Base-by-base conservation (phyloP, 2,797 vertebrate genomes). In the Babyrousa celebensis region DNA sequence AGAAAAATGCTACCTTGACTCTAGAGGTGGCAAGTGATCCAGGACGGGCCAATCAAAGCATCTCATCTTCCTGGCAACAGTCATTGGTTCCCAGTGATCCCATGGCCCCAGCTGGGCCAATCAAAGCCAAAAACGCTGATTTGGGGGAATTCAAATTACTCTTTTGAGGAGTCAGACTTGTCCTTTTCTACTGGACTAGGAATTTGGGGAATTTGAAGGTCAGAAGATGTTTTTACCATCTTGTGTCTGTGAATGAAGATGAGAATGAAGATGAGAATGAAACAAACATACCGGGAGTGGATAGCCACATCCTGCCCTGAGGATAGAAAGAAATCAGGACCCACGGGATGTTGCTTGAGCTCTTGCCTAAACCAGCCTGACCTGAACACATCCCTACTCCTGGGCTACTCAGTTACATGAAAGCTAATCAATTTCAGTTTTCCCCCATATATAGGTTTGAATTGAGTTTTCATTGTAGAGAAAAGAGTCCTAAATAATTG, bases 211-310 rank as follows among this genome's bases (percentile, higher is more conserved):
- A 70, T 58, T 58, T 75, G 60, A 78, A 79, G 75, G 8, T 68
- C 18, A 14, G 10, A 14, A 68, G 25, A 58, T 43, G 2, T 25
- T 63, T 77, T 89, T 54, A 6, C 67, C 65, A 40, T 36, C 52
- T 89, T 93, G 9, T 65, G 54, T 80, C 70, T 79, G 32, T 85
- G 43, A 87, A 25, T 52, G 40, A 93, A 85, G 74, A 27, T 23
- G 5, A 95, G 27, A 68, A 60, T 20, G 54, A 78, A 85, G 63
- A 29, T 60, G 36, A 40, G 36, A 36, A 80, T 5, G 11, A 68
- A 52, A 23, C 12, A 52, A 77, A 80, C 65, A 93, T 6, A 52
- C 11, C 2, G 8, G 74, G 9, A 40, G 12, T 75, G 10, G n/a
- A 75, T 20, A 74, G 5, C 6, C 10, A 4, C 1, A 1, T 70